Conservation (phyloP, 2,113 vertebrate genomes). For the Ornithorhynchus anatinus region DNA sequence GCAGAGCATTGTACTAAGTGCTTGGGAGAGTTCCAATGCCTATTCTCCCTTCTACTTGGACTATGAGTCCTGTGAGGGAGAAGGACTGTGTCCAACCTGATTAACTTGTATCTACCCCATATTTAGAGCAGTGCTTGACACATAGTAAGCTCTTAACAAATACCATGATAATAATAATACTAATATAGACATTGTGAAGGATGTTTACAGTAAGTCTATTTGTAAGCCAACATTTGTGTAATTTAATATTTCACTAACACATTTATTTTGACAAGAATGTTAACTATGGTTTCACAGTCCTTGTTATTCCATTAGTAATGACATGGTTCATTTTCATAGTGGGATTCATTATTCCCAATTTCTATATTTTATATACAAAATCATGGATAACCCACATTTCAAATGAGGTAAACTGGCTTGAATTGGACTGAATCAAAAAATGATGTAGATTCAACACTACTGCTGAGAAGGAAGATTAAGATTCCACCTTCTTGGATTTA, state of each 20-base stretch:
- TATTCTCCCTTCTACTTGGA: too few species aligned
- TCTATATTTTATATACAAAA: background rate
- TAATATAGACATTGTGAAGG: too few species aligned
- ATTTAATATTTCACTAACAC: constrained; percentile 1
- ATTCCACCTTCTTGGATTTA: background rate
- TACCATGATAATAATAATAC: too few species aligned
- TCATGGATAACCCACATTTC: background rate
- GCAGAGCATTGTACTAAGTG: too few species aligned
- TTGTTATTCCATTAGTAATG: background rate
- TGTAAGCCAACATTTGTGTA: background rate
- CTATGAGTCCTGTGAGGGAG: too few species aligned
- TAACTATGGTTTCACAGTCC: background rate
- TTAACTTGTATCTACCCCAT: too few species aligned
- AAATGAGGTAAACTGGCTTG: background rate
- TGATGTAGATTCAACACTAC: background rate
- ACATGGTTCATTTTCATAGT: constrained; percentile 1
- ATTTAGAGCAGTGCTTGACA: too few species aligned
- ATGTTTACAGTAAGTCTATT: background rate
- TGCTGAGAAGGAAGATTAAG: background rate
- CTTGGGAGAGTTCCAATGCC: too few species aligned
- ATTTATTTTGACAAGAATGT: background rate
- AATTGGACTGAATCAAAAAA: background rate
- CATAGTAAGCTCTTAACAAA: too few species aligned
- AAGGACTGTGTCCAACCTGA: too few species aligned
- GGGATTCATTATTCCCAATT: background rate